Conservation (phyloP, 2,888 invertebrate genomes). For the Myathropa florea region DNA sequence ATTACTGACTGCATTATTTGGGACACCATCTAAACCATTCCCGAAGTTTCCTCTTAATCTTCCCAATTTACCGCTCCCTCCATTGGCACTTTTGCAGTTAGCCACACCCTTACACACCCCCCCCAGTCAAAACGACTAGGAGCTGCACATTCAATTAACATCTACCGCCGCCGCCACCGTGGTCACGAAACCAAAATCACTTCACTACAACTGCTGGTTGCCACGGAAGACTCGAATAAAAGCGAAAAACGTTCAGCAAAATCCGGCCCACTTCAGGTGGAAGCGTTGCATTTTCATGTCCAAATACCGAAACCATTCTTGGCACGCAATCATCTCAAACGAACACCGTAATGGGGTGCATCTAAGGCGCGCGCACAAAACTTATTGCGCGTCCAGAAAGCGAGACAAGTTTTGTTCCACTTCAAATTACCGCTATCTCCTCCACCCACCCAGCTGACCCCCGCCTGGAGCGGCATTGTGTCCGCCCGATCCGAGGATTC, state of each 20-base stretch:
- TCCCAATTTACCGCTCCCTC: no score
- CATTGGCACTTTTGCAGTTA: no score
- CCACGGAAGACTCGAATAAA: neutral
- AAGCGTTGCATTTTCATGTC: neutral
- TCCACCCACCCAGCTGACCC: neutral
- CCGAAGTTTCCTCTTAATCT: no score
- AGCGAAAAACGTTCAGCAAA: neutral
- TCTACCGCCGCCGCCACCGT: no score
- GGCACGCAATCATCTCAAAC: constrained; percentile 46
- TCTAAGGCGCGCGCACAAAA: constrained; percentile 15
- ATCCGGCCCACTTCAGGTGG: neutral
- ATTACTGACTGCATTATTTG: no score
- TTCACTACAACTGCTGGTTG: neutral
- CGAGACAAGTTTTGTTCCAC: constrained; percentile 37
- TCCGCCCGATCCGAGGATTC: neutral
- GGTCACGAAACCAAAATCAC: no score
- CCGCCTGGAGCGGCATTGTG: neutral
- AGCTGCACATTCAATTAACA: no score
- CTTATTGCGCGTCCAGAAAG: constrained; percentile 32
- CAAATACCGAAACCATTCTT: neutral
- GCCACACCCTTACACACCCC: no score
- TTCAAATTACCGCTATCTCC: constrained; percentile 30
- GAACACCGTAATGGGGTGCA: constrained; percentile 4
- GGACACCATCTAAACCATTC: no score
- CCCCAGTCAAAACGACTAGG: no score